A percentile compares a stretch with the other conserved stretches of the same genome.
Evolutionary conservation across 2,888 invertebrate genomes (phyloP).

Genomic region (Drosophila mimetica): DNA sequence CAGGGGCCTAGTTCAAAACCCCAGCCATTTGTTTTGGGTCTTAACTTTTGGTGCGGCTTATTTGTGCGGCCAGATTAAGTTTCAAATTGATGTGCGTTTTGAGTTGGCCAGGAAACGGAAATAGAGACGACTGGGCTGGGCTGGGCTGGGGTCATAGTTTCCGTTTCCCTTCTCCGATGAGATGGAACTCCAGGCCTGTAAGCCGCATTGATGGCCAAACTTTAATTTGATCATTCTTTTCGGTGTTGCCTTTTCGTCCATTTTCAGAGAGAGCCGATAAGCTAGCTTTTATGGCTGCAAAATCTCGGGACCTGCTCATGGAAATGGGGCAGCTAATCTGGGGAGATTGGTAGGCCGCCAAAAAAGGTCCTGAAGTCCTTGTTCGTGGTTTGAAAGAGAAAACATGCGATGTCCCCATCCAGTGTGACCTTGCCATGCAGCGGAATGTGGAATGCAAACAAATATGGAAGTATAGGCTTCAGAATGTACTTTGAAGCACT

Average conservation of each 20-base stretch:
- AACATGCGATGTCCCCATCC: neutral
- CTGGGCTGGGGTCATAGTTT: slow-evolving; percentile 9
- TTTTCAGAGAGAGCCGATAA: slow-evolving; percentile 33
- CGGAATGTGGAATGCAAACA: neutral
- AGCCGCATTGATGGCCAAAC: slow-evolving; percentile 65
- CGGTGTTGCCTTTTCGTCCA: neutral
- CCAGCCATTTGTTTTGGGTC: slow-evolving; percentile 56
- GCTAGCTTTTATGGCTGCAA: slow-evolving; percentile 37
- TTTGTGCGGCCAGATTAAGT: slow-evolving; percentile 78
- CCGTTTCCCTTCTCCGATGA: slow-evolving; percentile 4
- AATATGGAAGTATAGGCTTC: no score
- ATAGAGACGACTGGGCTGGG: neutral
- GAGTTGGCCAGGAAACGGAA: slow-evolving; percentile 39
- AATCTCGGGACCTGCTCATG: slow-evolving; percentile 6
- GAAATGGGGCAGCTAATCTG: slow-evolving; percentile 11
- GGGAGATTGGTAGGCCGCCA: neutral
- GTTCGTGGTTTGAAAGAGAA: neutral
- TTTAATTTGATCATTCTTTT: slow-evolving; percentile 61
- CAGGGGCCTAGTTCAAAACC: slow-evolving; percentile 12
- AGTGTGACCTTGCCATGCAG: slow-evolving; percentile 1
- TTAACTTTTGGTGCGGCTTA: slow-evolving; percentile 77
- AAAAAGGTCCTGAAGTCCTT: neutral
- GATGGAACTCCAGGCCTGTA: slow-evolving; percentile 12
- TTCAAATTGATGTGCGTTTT: slow-evolving; percentile 77
- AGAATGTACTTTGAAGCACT: neutral